Evolutionary conservation across 37 sponge, comb jelly and placozoan genomes (phyloP).

Genomic region (Dysidea cf. avara): DNA sequence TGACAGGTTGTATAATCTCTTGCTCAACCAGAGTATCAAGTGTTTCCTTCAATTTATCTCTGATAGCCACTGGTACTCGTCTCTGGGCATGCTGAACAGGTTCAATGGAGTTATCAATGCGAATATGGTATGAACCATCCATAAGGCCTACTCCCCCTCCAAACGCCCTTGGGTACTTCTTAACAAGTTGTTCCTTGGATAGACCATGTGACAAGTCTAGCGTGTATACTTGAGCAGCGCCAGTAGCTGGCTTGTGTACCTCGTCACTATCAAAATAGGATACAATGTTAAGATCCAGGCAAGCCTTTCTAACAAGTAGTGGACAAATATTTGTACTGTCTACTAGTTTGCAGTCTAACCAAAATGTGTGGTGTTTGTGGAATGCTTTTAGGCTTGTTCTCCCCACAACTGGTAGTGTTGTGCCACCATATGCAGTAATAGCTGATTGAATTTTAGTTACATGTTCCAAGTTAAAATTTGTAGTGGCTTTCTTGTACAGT

Average conservation of each 20-base stretch:
- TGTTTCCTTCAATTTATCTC: constrained; percentile 22
- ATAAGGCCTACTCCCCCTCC: constrained; percentile 10
- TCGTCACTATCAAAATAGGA: constrained; percentile 33
- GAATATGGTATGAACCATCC: constrained; percentile 40
- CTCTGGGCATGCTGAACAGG: constrained; percentile 43
- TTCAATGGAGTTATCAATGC: not conserved
- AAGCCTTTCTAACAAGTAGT: constrained; percentile 30
- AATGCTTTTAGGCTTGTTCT: not conserved
- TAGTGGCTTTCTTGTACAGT: constrained; percentile 33
- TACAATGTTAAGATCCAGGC: constrained; percentile 23
- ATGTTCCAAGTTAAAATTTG: not conserved
- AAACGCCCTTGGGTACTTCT: constrained; percentile 11
- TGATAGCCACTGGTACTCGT: constrained; percentile 27
- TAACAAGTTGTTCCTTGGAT: not conserved
- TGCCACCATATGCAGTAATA: constrained; percentile 26
- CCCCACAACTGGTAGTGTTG: constrained; percentile 28
- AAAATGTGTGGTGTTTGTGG: not conserved
- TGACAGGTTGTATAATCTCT: constrained; percentile 17
- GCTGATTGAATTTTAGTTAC: not conserved
- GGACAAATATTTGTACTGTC: too few relatives aligned
- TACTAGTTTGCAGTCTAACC: too few relatives aligned
- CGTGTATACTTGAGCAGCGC: not conserved
- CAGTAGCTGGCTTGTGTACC: constrained; percentile 12
- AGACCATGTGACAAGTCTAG: not conserved
- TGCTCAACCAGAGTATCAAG: constrained; percentile 9